Evolutionary conservation across 2,797 vertebrate genomes (phyloP).

Genomic region (Botia almorhae): DNA sequence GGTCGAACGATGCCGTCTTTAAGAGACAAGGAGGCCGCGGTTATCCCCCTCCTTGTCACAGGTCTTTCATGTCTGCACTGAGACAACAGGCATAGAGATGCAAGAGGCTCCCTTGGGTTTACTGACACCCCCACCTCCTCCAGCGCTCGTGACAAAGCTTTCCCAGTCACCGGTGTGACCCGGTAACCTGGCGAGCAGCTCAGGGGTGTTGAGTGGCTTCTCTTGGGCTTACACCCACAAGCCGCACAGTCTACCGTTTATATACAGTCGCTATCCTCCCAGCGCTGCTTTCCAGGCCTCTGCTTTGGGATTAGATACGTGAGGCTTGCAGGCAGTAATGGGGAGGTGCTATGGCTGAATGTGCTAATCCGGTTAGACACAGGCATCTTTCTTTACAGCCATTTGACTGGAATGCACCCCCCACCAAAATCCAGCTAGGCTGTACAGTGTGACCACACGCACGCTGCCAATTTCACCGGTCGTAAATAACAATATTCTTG

Average conservation of each 20-base stretch:
- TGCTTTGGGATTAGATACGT: conserved; percentile 70
- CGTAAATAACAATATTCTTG: conserved; percentile 28
- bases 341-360: conserved; percentile 60
- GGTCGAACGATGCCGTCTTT: conserved; percentile 47
- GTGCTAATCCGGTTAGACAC: conserved; percentile 69
- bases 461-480: conserved; percentile 45
- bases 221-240: conserved; percentile 50
- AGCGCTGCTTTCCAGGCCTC: conserved; percentile 67
- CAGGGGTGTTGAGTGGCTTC: conserved; percentile 71
- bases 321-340: conserved; percentile 60
- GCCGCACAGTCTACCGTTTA: conserved; percentile 68
- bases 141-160: conserved; percentile 74
- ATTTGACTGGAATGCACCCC: conserved; percentile 65
- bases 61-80: conserved; percentile 72
- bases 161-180: conserved; percentile 78
- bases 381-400: conserved; percentile 69
- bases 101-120: conserved; percentile 70
- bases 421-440: conserved; percentile 48
- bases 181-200: conserved; percentile 80
- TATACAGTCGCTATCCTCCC: conserved; percentile 72
- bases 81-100: conserved; percentile 73
- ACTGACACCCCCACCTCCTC: conserved; percentile 61
- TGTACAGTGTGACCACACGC: conserved; percentile 36
- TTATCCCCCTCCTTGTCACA: conserved; percentile 61
- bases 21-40: conserved; percentile 48